Evolutionary conservation across 2,113 vertebrate species (phyloP).

Genomic region (Cyprinodon variegatus): DNA sequence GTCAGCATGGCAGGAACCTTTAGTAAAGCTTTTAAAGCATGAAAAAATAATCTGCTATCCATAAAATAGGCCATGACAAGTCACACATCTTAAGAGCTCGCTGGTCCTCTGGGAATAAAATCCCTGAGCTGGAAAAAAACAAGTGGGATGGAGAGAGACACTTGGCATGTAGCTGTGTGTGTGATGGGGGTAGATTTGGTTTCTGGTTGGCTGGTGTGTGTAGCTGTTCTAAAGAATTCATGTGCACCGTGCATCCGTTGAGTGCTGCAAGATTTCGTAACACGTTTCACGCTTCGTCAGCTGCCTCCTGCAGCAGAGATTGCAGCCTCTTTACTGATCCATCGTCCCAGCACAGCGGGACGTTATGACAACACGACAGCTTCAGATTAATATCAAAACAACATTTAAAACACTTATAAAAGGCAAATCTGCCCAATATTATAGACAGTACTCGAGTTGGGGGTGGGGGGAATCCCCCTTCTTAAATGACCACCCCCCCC

Average conservation of each 20-base stretch:
- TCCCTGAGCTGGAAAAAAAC: slow-evolving; percentile 46
- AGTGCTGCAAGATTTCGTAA: slow-evolving; percentile 62
- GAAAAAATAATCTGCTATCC: slow-evolving; percentile 70
- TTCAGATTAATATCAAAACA: slow-evolving; percentile 13
- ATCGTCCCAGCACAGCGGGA: slow-evolving; percentile 34
- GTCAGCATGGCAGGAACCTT: slow-evolving; percentile 31
- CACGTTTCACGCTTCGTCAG: slow-evolving; percentile 45
- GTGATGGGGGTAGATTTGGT: background rate
- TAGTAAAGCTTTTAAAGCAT: slow-evolving; percentile 72
- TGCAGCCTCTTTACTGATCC: slow-evolving; percentile 48
- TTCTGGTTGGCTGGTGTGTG: slow-evolving; percentile 14
- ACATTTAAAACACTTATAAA: slow-evolving; percentile 15
- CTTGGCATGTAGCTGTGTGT: slow-evolving; percentile 2
- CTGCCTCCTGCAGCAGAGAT: slow-evolving; percentile 46
- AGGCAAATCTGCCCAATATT: background rate
- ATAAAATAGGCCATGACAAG: slow-evolving; percentile 53
- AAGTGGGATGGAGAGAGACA: background rate
- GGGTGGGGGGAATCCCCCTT: too few relatives aligned
- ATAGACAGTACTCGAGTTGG: too few relatives aligned
- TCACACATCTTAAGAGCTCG: slow-evolving; percentile 53
- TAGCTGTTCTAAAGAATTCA: slow-evolving; percentile 9
- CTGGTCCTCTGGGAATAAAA: slow-evolving; percentile 57
- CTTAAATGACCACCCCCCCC: too few relatives aligned
- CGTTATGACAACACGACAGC: slow-evolving; percentile 47
- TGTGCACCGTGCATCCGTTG: slow-evolving; percentile 35